Conservation (phyloP, 2,888 invertebrate species). For the Imbricaverruca yamaguchii region DNA sequence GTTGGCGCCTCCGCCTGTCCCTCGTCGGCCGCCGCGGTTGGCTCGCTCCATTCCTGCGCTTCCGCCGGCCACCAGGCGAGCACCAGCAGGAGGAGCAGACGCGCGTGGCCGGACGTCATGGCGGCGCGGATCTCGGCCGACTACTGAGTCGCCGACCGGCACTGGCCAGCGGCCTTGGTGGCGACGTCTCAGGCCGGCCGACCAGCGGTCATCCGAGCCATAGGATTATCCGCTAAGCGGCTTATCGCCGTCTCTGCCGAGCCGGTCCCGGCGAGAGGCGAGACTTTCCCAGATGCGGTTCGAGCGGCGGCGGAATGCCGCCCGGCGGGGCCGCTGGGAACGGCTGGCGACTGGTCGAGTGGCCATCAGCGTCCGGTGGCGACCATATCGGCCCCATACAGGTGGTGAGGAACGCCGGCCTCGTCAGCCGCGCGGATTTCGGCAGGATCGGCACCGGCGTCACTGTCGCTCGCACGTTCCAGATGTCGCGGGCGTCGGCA, state of each 20-base stretch:
- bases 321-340: no score
- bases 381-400: no score
- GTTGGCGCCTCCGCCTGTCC: neutral
- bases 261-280: no score
- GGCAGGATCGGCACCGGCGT: no score
- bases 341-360: no score
- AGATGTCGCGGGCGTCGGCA: no score
- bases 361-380: no score
- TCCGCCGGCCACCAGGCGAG: neutral
- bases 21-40: neutral
- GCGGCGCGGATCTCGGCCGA: neutral
- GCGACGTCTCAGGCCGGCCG: neutral
- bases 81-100: neutral
- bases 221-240: neutral
- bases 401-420: no score
- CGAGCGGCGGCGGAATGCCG: no score
- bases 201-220: neutral
- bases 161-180: neutral
- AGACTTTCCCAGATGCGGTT: no score
- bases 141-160: neutral
- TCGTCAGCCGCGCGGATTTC: no score
- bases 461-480: no score
- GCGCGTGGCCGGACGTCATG: neutral
- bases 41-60: neutral
- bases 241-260: neutral